A percentile compares a stretch with the other conserved stretches of the same genome.
Evolutionary conservation across 2,113 vertebrate genomes (phyloP).

Genomic region (Gorsachius goisagi): DNA sequence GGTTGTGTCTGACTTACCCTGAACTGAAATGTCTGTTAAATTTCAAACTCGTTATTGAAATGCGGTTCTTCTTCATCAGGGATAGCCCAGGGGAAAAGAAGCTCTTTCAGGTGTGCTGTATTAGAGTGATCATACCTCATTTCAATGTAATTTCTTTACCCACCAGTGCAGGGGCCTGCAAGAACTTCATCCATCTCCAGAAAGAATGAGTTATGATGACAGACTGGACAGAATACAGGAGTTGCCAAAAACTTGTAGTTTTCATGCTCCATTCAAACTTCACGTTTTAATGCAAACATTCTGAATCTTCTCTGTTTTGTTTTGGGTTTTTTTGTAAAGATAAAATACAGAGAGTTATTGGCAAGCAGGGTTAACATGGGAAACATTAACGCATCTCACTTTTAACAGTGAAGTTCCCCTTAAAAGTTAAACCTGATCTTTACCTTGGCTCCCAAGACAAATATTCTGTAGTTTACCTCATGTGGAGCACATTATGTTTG

Average conservation of each 20-base stretch:
- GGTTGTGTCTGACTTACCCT: background rate
- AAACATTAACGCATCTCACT: conserved; percentile 29
- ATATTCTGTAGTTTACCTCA: conserved; percentile 37
- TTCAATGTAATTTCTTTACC: background rate
- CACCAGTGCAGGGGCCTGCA: background rate
- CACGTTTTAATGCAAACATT: background rate
- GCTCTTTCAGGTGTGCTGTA: background rate
- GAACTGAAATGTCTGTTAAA: background rate
- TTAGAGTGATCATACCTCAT: background rate
- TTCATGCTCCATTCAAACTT: background rate
- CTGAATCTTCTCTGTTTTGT: background rate
- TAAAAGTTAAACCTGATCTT: conserved; percentile 42
- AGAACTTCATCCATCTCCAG: background rate
- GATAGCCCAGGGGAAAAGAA: background rate
- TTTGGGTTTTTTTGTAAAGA: background rate
- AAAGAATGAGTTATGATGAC: background rate
- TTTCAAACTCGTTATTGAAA: background rate
- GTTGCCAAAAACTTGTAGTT: background rate
- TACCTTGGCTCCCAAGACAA: conserved; percentile 26
- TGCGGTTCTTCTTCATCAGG: background rate
- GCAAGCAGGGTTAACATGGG: conserved; percentile 12
- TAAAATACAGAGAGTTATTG: conserved; percentile 1
- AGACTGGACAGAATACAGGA: background rate
- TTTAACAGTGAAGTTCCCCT: background rate
- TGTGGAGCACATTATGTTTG: conserved; percentile 24